Percentiles rank a stretch among this genome's conserved stretches.
Evolutionary conservation across 2,888 invertebrate species (phyloP).

Genomic region (Eulithis testata): DNA sequence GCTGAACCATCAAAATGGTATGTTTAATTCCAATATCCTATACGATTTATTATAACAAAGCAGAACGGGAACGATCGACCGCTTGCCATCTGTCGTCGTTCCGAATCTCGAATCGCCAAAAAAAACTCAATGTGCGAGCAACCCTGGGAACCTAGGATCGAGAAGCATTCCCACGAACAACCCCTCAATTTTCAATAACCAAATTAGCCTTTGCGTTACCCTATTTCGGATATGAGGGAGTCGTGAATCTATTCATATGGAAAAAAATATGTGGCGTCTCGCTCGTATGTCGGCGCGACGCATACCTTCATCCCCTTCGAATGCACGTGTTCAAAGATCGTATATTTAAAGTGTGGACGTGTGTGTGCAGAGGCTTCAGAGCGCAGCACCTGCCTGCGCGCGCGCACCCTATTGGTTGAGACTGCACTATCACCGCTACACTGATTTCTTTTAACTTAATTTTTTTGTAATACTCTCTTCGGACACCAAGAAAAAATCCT

Average conservation of each 20-base stretch:
- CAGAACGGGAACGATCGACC: slow-evolving; percentile 77
- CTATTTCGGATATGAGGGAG: slow-evolving; percentile 84
- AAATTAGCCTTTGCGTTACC: slow-evolving; percentile 86
- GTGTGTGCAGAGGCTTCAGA: slow-evolving; percentile 73
- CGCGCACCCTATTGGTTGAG: slow-evolving; percentile 79
- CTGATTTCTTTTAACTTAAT: slow-evolving; percentile 82
- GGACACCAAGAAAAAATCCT: slow-evolving; percentile 79
- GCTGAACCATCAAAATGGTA: slow-evolving; percentile 82
- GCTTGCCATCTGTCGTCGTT: slow-evolving; percentile 84
- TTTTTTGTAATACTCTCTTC: slow-evolving; percentile 79
- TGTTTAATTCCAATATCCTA: slow-evolving; percentile 81
- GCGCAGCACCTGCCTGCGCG: slow-evolving; percentile 78
- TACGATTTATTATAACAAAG: slow-evolving; percentile 82
- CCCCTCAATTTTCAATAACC: slow-evolving; percentile 85
- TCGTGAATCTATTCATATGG: slow-evolving; percentile 83
- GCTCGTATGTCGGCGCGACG: slow-evolving; percentile 49
- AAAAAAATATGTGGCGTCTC: slow-evolving; percentile 76
- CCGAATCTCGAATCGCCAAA: slow-evolving; percentile 79
- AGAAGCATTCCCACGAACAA: slow-evolving; percentile 88
- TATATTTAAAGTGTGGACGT: slow-evolving; percentile 70
- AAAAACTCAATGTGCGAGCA: slow-evolving; percentile 83
- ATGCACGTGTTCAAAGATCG: slow-evolving; percentile 84
- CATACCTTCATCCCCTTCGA: slow-evolving; percentile 79
- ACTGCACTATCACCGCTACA: slow-evolving; percentile 80
- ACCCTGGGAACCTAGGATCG: slow-evolving; percentile 87